These are phyloP conservation scores for Lucilia sericata DNA, from an alignment of 1,140 invertebrate species.

Conservation along the genomic window DNA sequence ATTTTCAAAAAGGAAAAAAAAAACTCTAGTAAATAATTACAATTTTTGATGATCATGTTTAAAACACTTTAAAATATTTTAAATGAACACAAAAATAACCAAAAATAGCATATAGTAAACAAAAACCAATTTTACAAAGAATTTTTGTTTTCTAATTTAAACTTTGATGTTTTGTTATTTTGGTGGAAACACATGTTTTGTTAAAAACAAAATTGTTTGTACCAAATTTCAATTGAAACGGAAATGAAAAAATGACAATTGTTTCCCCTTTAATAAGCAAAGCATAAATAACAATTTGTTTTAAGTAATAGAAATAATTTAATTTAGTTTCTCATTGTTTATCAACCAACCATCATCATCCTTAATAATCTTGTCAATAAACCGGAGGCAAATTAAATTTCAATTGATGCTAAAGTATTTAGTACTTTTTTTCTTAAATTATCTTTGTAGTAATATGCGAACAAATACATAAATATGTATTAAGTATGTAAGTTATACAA, in stretches of 20 bases:
- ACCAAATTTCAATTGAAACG: not conserved
- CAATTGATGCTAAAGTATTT: not conserved
- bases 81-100: not conserved
- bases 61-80: conserved; percentile 1
- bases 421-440: not conserved
- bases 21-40: not conserved
- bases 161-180: not conserved
- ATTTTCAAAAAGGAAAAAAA: not conserved
- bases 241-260: conserved; percentile 10
- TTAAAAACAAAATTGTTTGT: not conserved
- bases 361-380: conserved; percentile 16
- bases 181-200: conserved; percentile 1
- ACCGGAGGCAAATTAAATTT: conserved; percentile 14
- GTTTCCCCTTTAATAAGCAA: not conserved
- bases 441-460: not conserved
- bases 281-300: not conserved
- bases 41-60: not conserved
- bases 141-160: not conserved
- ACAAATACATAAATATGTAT: no score
- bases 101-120: not conserved
- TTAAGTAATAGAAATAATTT: not conserved
- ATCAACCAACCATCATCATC: not conserved
- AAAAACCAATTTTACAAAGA: not conserved
- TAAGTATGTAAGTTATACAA: not conserved
- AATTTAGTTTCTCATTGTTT: not conserved